Conservation (phyloP, 2,888 invertebrate genomes). For the Bursaphelenchus okinawaensis region DNA sequence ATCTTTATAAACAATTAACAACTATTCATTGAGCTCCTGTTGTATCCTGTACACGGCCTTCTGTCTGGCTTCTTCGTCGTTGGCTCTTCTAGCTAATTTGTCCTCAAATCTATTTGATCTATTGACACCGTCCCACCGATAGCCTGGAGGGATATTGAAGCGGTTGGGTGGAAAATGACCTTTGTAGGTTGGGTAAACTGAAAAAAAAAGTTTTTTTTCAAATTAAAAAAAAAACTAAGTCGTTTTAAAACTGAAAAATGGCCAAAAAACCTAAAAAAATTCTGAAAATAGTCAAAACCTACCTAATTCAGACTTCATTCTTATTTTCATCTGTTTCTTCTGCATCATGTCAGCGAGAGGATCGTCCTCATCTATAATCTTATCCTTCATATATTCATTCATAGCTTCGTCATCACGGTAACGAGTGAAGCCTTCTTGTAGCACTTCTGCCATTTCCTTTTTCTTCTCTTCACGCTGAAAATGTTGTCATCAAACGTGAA, state of each 20-base stretch:
- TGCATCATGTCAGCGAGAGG: constrained; percentile 73
- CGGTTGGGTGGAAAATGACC: constrained; percentile 79
- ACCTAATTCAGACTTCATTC: constrained; percentile 45
- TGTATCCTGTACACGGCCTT: constrained; percentile 34
- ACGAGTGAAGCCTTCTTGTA: constrained; percentile 82
- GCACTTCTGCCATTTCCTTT: constrained; percentile 75
- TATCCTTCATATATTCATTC: constrained; percentile 68
- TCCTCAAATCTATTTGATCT: constrained; percentile 92
- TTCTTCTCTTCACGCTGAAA: constrained; percentile 66
- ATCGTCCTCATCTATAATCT: constrained; percentile 70
- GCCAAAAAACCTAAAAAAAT: not conserved
- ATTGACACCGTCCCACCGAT: constrained; percentile 97
- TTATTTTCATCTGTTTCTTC: constrained; percentile 70
- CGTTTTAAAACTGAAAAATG: not conserved
- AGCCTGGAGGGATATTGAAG: constrained; percentile 83
- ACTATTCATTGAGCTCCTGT: not conserved
- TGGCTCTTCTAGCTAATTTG: constrained; percentile 63
- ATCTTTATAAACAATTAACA: too few relatives aligned
- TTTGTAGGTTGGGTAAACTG: constrained; percentile 66
- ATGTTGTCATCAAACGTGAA: not conserved
- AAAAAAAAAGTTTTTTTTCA: too few relatives aligned
- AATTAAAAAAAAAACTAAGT: not conserved
- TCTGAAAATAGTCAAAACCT: not conserved
- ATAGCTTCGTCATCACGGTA: constrained; percentile 81
- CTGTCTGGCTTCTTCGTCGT: constrained; percentile 39